Evolutionary conservation across 2,113 vertebrate species (phyloP).

Genomic region (Columba livia): DNA sequence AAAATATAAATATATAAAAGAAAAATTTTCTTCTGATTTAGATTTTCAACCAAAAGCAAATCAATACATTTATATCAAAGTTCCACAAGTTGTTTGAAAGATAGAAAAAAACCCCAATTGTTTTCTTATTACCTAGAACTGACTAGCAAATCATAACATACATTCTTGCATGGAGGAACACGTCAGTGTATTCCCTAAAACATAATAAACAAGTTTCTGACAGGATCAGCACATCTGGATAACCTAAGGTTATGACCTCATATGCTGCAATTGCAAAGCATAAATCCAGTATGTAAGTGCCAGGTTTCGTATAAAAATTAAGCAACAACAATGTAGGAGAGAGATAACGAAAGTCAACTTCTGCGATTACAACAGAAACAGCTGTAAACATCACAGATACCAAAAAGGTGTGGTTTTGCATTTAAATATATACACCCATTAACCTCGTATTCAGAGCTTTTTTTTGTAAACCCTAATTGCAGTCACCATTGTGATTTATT

Average conservation of each 20-base stretch:
- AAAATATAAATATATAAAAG: not conserved
- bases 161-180: not conserved
- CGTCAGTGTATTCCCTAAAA: not conserved
- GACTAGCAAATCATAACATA: not conserved
- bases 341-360: not conserved
- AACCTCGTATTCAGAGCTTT: not conserved
- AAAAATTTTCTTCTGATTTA: not conserved
- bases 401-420: not conserved
- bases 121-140: not conserved
- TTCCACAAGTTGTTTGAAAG: not conserved
- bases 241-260: not conserved
- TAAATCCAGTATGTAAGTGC: not conserved
- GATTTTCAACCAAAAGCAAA: not conserved
- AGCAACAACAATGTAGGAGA: not conserved
- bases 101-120: not conserved
- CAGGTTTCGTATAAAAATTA: not conserved
- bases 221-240: not conserved
- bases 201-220: not conserved
- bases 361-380: not conserved
- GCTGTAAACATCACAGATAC: not conserved
- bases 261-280: not conserved
- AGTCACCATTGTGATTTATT: not conserved
- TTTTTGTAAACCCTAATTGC: not conserved
- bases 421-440: not conserved
- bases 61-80: not conserved